A percentile compares a stretch with the other conserved stretches of the same genome.
phyloP scores from a whole-genome alignment of 2,113 vertebrate species.

The Acinonyx jubatus region DNA sequence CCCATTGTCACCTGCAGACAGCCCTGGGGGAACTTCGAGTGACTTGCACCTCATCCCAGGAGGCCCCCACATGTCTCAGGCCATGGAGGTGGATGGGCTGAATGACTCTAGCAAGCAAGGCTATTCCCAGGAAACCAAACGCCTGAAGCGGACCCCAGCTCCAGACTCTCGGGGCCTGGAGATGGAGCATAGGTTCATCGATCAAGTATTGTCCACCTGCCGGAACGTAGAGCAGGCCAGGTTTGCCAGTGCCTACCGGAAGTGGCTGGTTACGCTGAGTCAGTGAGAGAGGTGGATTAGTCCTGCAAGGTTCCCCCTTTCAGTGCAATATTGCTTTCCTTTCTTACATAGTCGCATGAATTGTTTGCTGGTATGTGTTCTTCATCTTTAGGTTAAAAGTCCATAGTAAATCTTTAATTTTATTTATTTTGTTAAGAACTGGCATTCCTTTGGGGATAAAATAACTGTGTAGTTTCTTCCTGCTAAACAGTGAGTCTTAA shows the following conservation, averaged over 20 bases:
- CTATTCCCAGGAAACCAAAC: constrained; percentile 93
- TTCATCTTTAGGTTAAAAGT: constrained; percentile 76
- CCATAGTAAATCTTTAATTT: constrained; percentile 69
- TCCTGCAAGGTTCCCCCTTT: constrained; percentile 70
- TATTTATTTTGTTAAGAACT: constrained; percentile 81
- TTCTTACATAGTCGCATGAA: constrained; percentile 81
- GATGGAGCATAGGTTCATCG: constrained; percentile 91
- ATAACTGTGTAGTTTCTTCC: constrained; percentile 57
- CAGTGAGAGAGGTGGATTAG: constrained; percentile 82
- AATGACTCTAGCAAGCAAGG: constrained; percentile 87
- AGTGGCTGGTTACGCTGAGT: constrained; percentile 94
- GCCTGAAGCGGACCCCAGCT: constrained; percentile 91
- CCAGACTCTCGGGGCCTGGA: constrained; percentile 83
- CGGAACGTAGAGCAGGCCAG: constrained; percentile 90
- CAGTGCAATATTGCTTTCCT: constrained; percentile 88
- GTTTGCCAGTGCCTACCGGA: constrained; percentile 93
- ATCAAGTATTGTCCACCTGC: constrained; percentile 87
- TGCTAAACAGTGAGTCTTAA: constrained; percentile 66
- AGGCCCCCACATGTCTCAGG: constrained; percentile 80
- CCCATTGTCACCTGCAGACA: constrained; percentile 67
- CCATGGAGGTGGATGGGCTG: constrained; percentile 92
- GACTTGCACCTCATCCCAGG: constrained; percentile 76
- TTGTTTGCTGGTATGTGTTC: constrained; percentile 74
- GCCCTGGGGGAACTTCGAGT: constrained; percentile 77
- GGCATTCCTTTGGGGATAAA: constrained; percentile 70